phyloP scores from a whole-genome alignment of 2,797 vertebrate genomes.

The Knipowitschia caucasica region DNA sequence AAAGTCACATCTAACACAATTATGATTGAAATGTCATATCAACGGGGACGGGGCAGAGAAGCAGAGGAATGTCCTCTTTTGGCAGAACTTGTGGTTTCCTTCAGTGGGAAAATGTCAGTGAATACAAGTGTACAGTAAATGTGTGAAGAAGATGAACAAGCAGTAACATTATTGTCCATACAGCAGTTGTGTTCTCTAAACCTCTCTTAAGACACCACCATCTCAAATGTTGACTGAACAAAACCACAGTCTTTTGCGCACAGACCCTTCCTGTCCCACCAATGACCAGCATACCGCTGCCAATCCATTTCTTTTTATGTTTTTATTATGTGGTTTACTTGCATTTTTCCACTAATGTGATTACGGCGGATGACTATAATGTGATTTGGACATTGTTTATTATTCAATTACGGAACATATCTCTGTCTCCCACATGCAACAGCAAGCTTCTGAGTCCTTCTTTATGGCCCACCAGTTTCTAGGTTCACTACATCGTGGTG shows the following conservation, averaged over 20 bases:
- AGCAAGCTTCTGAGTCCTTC: constrained; percentile 59
- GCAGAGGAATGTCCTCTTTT: constrained; percentile 75
- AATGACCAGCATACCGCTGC: constrained; percentile 69
- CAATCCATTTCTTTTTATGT: constrained; percentile 76
- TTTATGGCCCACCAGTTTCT: constrained; percentile 70
- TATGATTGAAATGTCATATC: constrained; percentile 93
- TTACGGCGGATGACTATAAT: constrained; percentile 71
- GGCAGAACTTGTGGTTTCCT: constrained; percentile 50
- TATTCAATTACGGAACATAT: constrained; percentile 72
- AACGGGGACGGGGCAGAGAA: constrained; percentile 66
- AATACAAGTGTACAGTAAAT: not conserved
- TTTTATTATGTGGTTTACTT: constrained; percentile 71
- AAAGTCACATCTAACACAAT: constrained; percentile 92
- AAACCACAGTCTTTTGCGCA: constrained; percentile 30
- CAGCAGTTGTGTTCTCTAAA: constrained; percentile 15
- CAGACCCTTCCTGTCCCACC: constrained; percentile 58
- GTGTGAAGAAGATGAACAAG: not conserved
- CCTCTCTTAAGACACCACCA: constrained; percentile 20
- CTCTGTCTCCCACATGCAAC: constrained; percentile 61
- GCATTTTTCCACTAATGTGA: constrained; percentile 65
- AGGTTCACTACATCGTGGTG: constrained; percentile 58
- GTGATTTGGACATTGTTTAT: constrained; percentile 75
- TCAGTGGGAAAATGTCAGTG: constrained; percentile 47
- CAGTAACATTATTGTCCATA: not conserved
- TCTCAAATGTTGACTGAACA: constrained; percentile 38